Evolutionary conservation across 2,113 vertebrate genomes (phyloP).

Genomic region (Heliornis fulica): DNA sequence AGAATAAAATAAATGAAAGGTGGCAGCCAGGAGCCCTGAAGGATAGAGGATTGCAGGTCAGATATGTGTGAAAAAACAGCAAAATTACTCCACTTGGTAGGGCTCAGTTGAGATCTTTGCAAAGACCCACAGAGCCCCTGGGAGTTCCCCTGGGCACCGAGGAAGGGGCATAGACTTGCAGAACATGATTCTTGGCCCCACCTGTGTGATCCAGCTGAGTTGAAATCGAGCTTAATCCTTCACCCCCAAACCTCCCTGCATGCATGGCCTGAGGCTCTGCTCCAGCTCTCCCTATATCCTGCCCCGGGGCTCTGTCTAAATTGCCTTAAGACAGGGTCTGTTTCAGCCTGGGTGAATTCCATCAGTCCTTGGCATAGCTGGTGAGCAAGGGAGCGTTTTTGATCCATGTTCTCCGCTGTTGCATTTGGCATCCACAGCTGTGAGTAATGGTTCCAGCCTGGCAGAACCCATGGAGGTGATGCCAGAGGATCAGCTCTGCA

Average conservation of each 20-base stretch:
- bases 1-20: neutral
- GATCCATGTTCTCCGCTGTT: neutral
- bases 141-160: neutral
- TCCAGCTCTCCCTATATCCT: neutral
- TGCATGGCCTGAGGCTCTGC: neutral
- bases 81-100: neutral
- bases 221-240: neutral
- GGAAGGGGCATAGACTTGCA: neutral
- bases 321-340: neutral
- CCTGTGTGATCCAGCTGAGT: neutral
- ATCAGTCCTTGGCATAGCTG: neutral
- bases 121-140: neutral
- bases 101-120: neutral
- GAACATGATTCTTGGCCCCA: neutral
- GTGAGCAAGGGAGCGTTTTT: rapidly evolving
- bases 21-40: neutral
- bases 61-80: neutral
- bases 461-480: neutral
- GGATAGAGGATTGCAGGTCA: neutral
- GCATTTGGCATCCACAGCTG: neutral
- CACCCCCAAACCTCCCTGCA: neutral
- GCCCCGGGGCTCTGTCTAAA: neutral
- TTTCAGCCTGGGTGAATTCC: neutral
- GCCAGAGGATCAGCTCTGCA: neutral
- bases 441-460: neutral